phyloP scores from a whole-genome alignment of 2,113 vertebrate species.

The Protobothrops flavoviridis region DNA sequence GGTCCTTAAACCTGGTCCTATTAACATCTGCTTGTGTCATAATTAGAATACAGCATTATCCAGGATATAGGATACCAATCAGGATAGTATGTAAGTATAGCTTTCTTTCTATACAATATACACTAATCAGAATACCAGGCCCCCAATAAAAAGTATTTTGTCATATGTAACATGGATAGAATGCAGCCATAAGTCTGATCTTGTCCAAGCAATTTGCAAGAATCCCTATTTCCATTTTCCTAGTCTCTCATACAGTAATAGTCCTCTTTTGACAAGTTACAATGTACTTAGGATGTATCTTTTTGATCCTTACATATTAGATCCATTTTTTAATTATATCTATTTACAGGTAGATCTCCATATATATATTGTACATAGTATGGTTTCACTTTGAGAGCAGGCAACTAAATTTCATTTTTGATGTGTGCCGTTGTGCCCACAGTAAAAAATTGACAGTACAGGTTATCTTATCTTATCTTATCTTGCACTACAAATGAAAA shows the following conservation, averaged over 20 bases:
- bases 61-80: neutral
- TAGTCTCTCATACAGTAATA: neutral
- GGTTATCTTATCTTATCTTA: too few relatives aligned
- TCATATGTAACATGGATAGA: neutral
- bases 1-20: neutral
- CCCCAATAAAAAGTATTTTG: neutral
- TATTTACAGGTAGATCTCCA: neutral
- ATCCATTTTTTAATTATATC: conserved; percentile 9
- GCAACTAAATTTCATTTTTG: too few relatives aligned
- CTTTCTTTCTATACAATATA: neutral
- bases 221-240: neutral
- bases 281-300: neutral
- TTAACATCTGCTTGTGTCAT: neutral
- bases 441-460: too few relatives aligned
- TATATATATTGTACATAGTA: too few relatives aligned
- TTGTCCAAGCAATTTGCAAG: neutral
- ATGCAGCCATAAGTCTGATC: neutral
- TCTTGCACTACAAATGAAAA: neutral
- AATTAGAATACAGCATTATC: neutral
- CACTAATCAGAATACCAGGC: neutral
- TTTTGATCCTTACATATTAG: neutral
- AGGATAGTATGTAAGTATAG: neutral
- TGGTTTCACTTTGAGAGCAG: too few relatives aligned
- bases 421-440: too few relatives aligned
- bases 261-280: neutral